phyloP scores from a whole-genome alignment of 2,113 vertebrate species.

The Myocastor coypus region DNA sequence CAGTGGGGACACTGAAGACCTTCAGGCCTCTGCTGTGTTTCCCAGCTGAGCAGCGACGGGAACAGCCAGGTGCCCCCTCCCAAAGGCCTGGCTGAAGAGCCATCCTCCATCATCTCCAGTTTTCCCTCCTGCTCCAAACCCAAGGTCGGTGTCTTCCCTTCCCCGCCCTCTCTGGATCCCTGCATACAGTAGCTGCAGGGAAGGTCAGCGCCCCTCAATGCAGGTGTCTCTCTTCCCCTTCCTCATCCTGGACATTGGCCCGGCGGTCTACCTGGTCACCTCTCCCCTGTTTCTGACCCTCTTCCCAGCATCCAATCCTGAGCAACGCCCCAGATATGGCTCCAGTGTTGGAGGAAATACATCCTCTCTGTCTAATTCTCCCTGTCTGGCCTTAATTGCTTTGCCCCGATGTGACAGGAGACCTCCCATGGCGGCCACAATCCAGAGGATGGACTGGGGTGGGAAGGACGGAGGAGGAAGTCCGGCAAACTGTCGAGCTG shows the following conservation, averaged over 20 bases:
- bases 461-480: background rate
- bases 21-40: background rate
- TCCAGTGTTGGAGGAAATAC: slow-evolving; percentile 75
- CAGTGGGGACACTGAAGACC: background rate
- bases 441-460: background rate
- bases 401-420: slow-evolving; percentile 76
- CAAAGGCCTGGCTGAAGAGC: background rate
- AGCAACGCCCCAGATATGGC: slow-evolving; percentile 35
- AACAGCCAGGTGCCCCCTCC: rapidly evolving
- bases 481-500: slow-evolving; percentile 18
- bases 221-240: background rate
- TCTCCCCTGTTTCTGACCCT: background rate
- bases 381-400: slow-evolving; percentile 82
- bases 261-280: background rate
- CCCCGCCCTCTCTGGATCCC: no score
- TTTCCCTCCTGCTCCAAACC: background rate
- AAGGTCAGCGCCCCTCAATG: rapidly evolving
- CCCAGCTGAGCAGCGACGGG: no score
- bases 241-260: background rate
- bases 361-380: slow-evolving; percentile 84
- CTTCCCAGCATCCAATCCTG: background rate
- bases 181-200: background rate
- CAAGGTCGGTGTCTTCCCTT: no score
- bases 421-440: slow-evolving; percentile 70
- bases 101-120: rapidly evolving